Base-by-base conservation (phyloP, 2,113 vertebrate genomes). In the Vimba vimba region DNA sequence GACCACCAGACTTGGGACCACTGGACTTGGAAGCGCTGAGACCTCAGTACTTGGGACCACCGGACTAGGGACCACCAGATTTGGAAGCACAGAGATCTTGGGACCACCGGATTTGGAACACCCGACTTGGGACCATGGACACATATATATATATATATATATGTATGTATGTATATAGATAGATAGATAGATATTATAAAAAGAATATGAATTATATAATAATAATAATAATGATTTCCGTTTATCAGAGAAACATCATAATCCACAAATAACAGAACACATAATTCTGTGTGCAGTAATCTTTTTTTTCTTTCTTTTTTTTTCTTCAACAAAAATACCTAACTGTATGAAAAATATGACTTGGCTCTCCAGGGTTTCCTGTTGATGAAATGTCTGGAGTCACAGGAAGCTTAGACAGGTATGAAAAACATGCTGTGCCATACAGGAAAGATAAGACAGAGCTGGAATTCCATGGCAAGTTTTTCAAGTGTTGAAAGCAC, bases 401-500 rank as follows among this genome's bases (percentile, higher is more conserved):
- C 17, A 68, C 52, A 86, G 80, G 88, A 89, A 81, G 86, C 79
- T 47, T 33, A 55, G 55, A 33, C 79, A 88, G 68, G 79, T 90
- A 86, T 88, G 85, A 83, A 85, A 87, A 76, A 90, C 87, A 88
- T 79, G 66, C 82, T 78, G 80, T 87, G 74, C 85, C 52, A 88
- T 92, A 91, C 92, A 92, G 92, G 91, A 85, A 23, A 87, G 90
- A 92, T 86, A 92, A 91, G 87, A 88, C 91, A 87, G 82, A 84
- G 88, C 90, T 90, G 19, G 68, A 82, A 92, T 93, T 94, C 92
- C 88, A 84, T 79, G 89, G 89, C 85, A 90, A 88, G 84, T 91
- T 93, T 93, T 91, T 88, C 89, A 87, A 87, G 93, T n/a, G 93
- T 91, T 94, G 93, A 95, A 93, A 94, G 93, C 91, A 94, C 91